Evolutionary conservation across 2,888 invertebrate genomes (phyloP), one percentile per base, ranked within the genome.

Genomic region (Tenthredo livida): DNA sequence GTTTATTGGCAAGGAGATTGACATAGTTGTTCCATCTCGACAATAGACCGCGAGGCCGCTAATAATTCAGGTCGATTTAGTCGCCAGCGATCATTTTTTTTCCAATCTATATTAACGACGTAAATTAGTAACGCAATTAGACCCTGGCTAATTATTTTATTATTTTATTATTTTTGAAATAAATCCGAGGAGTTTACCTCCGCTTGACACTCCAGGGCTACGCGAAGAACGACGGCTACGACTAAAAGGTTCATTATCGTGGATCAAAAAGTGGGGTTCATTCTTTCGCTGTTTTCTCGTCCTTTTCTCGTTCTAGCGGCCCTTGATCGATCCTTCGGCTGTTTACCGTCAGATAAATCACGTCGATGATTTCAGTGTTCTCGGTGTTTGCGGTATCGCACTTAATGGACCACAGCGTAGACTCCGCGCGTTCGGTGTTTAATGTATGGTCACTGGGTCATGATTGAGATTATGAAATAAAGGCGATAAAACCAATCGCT

Each of bases 311-410:
- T n/a, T n/a, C 29, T 67, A 0, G 0, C 29, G 29, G 3, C 12
- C 29, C 33, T 33, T 33, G 67, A 67, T 67, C 3, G 33, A 67
- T 67, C 67, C 33, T 17, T 17, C 4, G 33, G 67, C 15, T 67
- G 29, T 67, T 33, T 33, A 67, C 33, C 67, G 33, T 67, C 33
- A 33, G 67, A 67, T 67, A 17, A 67, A 67, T 67, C 67, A 67
- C 33, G 17, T 4, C 29, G 2, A 33, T 67, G 29, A 67, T 33
- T 10, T 33, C 29, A 67, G 29, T n/a, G 25, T 4, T 29, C 15
- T 25, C 15, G 65, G 65, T 15, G 65, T 65, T 65, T 65, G 29
- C 65, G 21, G 21, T 29, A 29, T 29, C 29, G 29, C 29, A 29
- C 29, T n/a, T n/a, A 2, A 61, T 12, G 25, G 67, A 67, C 33